Conservation (phyloP, 2,888 invertebrate genomes). For the Leucoma salicis region DNA sequence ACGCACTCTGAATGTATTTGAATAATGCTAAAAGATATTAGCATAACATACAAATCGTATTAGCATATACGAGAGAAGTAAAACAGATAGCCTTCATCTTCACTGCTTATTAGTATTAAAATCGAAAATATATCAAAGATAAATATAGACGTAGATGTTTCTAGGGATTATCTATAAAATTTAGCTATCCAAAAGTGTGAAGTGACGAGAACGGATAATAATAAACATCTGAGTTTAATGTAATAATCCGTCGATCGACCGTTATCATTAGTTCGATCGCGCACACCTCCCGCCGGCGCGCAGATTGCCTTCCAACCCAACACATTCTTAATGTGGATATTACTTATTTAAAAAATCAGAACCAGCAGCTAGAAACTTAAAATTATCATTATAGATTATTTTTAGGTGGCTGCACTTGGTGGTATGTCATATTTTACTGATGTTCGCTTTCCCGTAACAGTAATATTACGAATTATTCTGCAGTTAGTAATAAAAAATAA, state of each 20-base stretch:
- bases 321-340: slow-evolving; percentile 68
- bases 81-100: slow-evolving; percentile 1
- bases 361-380: slow-evolving; percentile 20
- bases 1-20: slow-evolving; percentile 8
- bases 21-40: slow-evolving; percentile 6
- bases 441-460: slow-evolving; percentile 13
- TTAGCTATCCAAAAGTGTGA: slow-evolving; percentile 58
- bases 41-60: no score
- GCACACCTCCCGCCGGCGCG: slow-evolving; percentile 73
- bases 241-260: slow-evolving; percentile 76
- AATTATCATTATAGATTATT: slow-evolving; percentile 25
- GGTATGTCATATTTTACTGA: slow-evolving; percentile 19
- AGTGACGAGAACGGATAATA: slow-evolving; percentile 52
- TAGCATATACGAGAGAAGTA: slow-evolving; percentile 2
- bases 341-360: slow-evolving; percentile 39
- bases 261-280: slow-evolving; percentile 77
- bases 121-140: not conserved
- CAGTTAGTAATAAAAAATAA: no score
- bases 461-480: no score
- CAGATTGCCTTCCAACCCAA: slow-evolving; percentile 63
- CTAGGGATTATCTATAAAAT: slow-evolving; percentile 37
- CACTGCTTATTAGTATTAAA: not conserved
- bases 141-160: not conserved
- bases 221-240: slow-evolving; percentile 69
- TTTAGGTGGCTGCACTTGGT: slow-evolving; percentile 15